Evolutionary conservation across 2,888 invertebrate species (phyloP), one percentile per base, ranked within the genome.

Genomic region (Mythimna ferrago): DNA sequence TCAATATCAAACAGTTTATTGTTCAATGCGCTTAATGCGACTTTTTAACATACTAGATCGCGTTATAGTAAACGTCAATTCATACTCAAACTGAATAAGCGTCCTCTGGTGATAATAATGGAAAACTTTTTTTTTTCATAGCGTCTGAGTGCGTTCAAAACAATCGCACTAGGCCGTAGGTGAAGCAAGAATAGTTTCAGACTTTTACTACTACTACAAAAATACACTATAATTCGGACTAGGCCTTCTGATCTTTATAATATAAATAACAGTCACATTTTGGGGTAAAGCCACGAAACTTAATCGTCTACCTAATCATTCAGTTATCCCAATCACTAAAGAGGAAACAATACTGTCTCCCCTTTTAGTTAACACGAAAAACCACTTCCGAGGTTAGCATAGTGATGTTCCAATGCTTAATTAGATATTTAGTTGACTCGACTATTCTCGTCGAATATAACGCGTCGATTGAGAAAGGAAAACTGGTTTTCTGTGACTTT

Each of bases 311-410:
- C 32, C 48, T 16, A 66, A 80, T 54, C 70, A 77, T 61, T 71
- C 75, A 83, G 78, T 85, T 79, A 85, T 76, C 53, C 51, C 75
- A 82, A 78, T 73, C 75, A 80, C 44, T 64, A 51, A 32, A 62
- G 76, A 83, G 71, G 66, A 76, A 81, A 76, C 66, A 65, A 73
- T 72, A 61, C 58, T 79, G 57, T 79, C 71, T 78, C 85, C 85
- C 84, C 66, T 78, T 85, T 81, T 77, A 81, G 73, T 77, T 82
- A 85, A 86, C 86, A 86, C 78, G 86, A 78, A 85, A 86, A 86
- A 79, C 85, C 85, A 86, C 86, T 86, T 72, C 76, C 73, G 64
- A 53, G 80, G 73, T 84, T 71, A 71, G 60, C 41, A 44, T 78
- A 79, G 71, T 66, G 76, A 73, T 78, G 82, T 83, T 72, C 69